Evolutionary conservation across 2,888 invertebrate species (phyloP).

Genomic region (Toxonevra muliebris): DNA sequence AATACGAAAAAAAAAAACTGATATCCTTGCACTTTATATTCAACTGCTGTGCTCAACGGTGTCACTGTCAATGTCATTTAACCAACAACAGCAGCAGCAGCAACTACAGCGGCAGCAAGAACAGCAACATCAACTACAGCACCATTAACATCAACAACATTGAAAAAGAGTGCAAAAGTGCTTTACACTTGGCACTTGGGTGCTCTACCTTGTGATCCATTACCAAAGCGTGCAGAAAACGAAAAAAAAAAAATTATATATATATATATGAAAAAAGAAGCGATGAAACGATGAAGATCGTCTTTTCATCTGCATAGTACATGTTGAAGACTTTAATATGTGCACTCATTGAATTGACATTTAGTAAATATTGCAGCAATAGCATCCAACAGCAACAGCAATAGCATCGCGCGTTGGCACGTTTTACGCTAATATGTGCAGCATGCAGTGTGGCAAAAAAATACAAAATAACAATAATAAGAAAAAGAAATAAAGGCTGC

Average conservation of each 20-base stretch:
- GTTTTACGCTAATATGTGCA: slow-evolving; percentile 24
- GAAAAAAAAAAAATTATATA: too few relatives aligned
- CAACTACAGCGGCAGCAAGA: neutral
- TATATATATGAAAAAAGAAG: too few relatives aligned
- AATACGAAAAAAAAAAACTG: too few relatives aligned
- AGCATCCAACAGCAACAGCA: slow-evolving; percentile 12
- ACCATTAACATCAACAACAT: neutral
- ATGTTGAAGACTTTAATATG: slow-evolving; percentile 13
- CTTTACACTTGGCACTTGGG: too few relatives aligned
- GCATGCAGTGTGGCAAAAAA: too few relatives aligned
- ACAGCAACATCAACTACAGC: neutral
- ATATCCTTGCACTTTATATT: too few relatives aligned
- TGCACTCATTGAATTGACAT: slow-evolving; percentile 41
- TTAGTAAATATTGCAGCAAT: slow-evolving; percentile 37
- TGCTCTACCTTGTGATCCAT: too few relatives aligned
- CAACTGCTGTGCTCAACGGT: slow-evolving; percentile 44
- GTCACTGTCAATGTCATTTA: slow-evolving; percentile 63
- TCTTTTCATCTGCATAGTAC: too few relatives aligned
- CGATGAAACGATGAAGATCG: too few relatives aligned
- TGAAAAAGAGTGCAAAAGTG: slow-evolving; percentile 7
- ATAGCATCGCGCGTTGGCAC: slow-evolving; percentile 38
- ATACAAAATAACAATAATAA: too few relatives aligned
- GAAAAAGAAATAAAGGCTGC: too few relatives aligned
- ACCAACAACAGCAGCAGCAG: slow-evolving; percentile 7
- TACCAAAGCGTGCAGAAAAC: too few relatives aligned